Percentiles rank a stretch among this genome's conserved stretches.
These are phyloP conservation scores for Lasioglossum baleicum DNA, from an alignment of 1,140 invertebrate species.

Conservation along the genomic window DNA sequence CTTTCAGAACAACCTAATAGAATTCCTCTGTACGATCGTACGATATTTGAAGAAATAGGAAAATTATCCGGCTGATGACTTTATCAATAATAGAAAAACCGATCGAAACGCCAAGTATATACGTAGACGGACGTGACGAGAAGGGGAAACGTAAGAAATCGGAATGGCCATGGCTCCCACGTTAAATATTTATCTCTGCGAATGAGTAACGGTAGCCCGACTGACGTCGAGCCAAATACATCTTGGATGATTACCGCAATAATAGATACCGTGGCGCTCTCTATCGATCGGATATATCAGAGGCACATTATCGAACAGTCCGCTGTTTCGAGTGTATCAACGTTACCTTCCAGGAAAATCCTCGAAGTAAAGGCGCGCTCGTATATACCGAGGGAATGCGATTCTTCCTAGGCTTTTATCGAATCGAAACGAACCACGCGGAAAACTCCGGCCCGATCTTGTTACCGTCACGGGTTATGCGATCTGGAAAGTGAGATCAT, in stretches of 20 bases:
- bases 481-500: slow-evolving; percentile 38
- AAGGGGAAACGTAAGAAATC: no score
- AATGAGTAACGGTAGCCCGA: slow-evolving; percentile 8
- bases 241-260: slow-evolving; percentile 21
- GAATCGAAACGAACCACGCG: slow-evolving; percentile 26
- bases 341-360: slow-evolving; percentile 12
- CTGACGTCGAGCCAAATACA: background rate
- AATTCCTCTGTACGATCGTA: no score
- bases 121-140: background rate
- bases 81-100: no score
- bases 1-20: no score
- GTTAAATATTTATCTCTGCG: slow-evolving; percentile 46
- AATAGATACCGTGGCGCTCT: slow-evolving; percentile 5
- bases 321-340: no score
- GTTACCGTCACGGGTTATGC: slow-evolving; percentile 21
- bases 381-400: no score
- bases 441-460: slow-evolving; percentile 32
- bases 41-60: no score
- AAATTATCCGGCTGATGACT: no score
- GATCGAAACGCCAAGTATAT: no score
- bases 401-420: slow-evolving; percentile 28
- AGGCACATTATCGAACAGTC: background rate
- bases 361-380: background rate
- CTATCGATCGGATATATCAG: slow-evolving; percentile 45
- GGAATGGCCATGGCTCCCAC: no score